Percentiles rank a stretch among this genome's conserved stretches.
phyloP scores from a whole-genome alignment of 2,797 vertebrate genomes.

The Crypturellus tataupa region DNA sequence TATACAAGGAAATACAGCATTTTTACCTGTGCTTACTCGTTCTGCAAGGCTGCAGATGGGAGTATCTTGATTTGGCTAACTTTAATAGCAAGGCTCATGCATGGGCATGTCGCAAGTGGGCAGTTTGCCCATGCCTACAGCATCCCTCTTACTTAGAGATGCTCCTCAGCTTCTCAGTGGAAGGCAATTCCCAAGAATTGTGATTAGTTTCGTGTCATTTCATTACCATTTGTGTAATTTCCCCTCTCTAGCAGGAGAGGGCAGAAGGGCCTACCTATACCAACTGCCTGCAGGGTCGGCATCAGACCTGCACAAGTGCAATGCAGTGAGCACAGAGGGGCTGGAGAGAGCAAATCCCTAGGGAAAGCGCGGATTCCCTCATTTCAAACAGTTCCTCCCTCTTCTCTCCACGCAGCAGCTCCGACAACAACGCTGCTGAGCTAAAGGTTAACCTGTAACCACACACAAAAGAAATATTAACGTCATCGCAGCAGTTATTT shows the following conservation, averaged over 20 bases:
- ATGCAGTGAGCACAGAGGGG: neutral
- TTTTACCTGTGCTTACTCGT: neutral
- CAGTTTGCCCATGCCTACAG: neutral
- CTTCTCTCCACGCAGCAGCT: neutral
- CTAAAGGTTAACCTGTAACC: neutral
- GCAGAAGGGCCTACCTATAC: neutral
- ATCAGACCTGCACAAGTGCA: rapidly evolving
- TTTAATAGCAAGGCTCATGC: neutral
- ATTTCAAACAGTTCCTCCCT: neutral
- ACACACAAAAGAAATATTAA: neutral
- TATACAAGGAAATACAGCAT: conserved; percentile 23
- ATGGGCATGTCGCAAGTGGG: too few relatives aligned
- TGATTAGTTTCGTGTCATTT: neutral
- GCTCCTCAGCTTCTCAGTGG: neutral
- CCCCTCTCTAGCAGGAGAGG: neutral
- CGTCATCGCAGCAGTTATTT: neutral
- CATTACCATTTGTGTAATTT: rapidly evolving
- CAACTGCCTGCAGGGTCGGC: neutral
- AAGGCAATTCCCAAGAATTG: neutral
- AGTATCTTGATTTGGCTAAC: conserved; percentile 31
- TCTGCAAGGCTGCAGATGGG: neutral
- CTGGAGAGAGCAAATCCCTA: neutral
- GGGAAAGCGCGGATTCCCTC: rapidly evolving
- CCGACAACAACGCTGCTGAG: neutral
- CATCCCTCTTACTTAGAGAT: neutral